A percentile compares a stretch with the other conserved stretches of the same genome.
Conservation (phyloP, 2,888 invertebrate species). For the Sinodicranocentrus sp. region DNA sequence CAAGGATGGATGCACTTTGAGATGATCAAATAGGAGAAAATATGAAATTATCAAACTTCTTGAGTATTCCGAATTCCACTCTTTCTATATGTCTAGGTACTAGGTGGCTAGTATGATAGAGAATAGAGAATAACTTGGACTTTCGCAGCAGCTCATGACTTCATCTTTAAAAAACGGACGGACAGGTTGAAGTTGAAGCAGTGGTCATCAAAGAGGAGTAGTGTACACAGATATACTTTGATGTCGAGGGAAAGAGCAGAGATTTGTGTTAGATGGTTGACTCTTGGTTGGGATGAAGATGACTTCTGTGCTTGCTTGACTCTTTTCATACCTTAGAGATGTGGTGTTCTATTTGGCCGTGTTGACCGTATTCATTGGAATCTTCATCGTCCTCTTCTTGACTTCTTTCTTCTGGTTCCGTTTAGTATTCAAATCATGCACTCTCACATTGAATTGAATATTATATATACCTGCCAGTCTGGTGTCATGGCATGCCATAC, state of each 20-base stretch:
- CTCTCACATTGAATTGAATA: constrained; percentile 57
- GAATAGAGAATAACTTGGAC: no score
- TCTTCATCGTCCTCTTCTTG: constrained; percentile 31
- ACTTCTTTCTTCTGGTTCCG: constrained; percentile 44
- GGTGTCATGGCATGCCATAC: constrained; percentile 56
- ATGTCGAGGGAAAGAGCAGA: constrained; percentile 37
- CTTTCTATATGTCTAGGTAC: constrained; percentile 2
- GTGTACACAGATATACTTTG: constrained; percentile 1
- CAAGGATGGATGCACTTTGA: constrained; percentile 23
- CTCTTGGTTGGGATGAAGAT: constrained; percentile 7
- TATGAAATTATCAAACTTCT: constrained; percentile 34
- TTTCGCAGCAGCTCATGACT: constrained; percentile 41
- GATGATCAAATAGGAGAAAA: constrained; percentile 21
- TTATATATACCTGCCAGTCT: constrained; percentile 57
- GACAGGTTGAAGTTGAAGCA: constrained; percentile 30
- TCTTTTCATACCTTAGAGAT: constrained; percentile 18
- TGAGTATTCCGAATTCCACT: constrained; percentile 36
- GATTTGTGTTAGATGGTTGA: constrained; percentile 33
- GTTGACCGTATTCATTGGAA: constrained; percentile 47
- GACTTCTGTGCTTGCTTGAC: constrained; percentile 53
- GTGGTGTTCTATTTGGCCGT: constrained; percentile 29
- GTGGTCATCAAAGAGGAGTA: constrained; percentile 42
- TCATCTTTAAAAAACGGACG: constrained; percentile 31
- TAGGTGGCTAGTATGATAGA: background rate
- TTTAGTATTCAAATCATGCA: constrained; percentile 68